Conservation (phyloP, 1,140 invertebrate genomes). For the Neotoxoptera formosana region DNA sequence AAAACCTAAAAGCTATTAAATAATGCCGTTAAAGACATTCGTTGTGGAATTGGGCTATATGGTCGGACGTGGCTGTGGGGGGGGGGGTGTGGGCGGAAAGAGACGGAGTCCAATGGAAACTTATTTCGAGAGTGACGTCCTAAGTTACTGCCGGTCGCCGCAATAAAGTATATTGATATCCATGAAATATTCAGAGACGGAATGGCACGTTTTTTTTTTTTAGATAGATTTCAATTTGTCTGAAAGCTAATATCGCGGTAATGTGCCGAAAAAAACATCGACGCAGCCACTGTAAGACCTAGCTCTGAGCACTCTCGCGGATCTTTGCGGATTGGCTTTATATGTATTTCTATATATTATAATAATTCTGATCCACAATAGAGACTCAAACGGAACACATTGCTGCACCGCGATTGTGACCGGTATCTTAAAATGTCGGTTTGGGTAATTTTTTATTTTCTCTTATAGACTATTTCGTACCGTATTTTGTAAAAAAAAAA, state of each 20-base stretch:
- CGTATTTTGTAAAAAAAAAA: too few species aligned
- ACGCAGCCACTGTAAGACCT: not conserved
- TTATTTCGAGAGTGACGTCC: constrained; percentile 36
- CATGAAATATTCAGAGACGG: constrained; percentile 57
- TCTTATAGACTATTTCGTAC: too few species aligned
- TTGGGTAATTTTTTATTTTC: not conserved
- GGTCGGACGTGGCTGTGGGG: not conserved
- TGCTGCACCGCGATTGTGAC: not conserved
- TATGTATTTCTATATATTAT: not conserved
- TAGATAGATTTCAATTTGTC: constrained; percentile 57
- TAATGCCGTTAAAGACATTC: constrained; percentile 48
- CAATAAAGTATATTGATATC: constrained; percentile 54
- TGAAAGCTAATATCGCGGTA: constrained; percentile 55
- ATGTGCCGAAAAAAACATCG: constrained; percentile 43
- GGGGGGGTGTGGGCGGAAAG: not conserved
- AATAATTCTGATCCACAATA: not conserved
- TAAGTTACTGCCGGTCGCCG: constrained; percentile 46
- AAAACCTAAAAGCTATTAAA: constrained; percentile 44
- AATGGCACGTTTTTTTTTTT: not conserved
- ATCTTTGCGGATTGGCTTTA: constrained; percentile 8
- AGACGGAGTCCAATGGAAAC: constrained; percentile 25
- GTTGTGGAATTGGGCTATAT: constrained; percentile 21
- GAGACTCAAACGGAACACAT: not conserved
- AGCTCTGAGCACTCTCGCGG: not conserved
- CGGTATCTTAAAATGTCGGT: not conserved